These are phyloP conservation scores for Suillia variegata DNA, from an alignment of 2,888 invertebrate genomes.

Conservation along the genomic window DNA sequence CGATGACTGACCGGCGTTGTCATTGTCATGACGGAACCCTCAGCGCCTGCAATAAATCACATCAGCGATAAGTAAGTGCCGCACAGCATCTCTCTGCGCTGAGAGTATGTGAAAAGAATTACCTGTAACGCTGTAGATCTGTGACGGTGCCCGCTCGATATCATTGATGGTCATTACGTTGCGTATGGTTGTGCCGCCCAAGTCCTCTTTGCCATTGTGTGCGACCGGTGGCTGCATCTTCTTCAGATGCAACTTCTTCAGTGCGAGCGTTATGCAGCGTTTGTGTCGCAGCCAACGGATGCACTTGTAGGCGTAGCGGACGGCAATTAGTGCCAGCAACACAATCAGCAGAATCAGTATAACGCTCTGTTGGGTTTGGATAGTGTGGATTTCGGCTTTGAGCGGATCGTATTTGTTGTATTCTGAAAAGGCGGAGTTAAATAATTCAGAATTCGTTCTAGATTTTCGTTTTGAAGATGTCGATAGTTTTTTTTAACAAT, in stretches of 20 bases:
- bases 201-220: slow-evolving; percentile 46
- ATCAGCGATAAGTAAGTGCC: slow-evolving; percentile 1
- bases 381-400: slow-evolving; percentile 44
- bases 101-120: too few species aligned
- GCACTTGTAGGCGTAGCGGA: slow-evolving; percentile 44
- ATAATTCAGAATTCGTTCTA: too few species aligned
- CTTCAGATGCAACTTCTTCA: slow-evolving; percentile 43
- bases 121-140: slow-evolving; percentile 56
- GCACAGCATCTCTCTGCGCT: too few species aligned
- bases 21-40: slow-evolving; percentile 69
- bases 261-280: slow-evolving; percentile 36
- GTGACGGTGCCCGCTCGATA: slow-evolving; percentile 52
- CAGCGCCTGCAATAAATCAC: slow-evolving; percentile 58
- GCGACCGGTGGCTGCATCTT: slow-evolving; percentile 27
- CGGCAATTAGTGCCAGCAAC: slow-evolving; percentile 40
- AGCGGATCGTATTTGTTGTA: slow-evolving; percentile 43
- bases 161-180: slow-evolving; percentile 54
- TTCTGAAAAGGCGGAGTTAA: too few species aligned
- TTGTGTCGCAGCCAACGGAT: slow-evolving; percentile 45
- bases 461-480: too few species aligned
- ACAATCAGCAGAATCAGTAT: slow-evolving; percentile 47
- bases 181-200: slow-evolving; percentile 50
- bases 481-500: too few species aligned
- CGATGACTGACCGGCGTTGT: slow-evolving; percentile 74
- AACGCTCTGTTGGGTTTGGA: slow-evolving; percentile 45